Evolutionary conservation across 2,888 invertebrate genomes (phyloP).

Genomic region (Hydropsyche betteni): DNA sequence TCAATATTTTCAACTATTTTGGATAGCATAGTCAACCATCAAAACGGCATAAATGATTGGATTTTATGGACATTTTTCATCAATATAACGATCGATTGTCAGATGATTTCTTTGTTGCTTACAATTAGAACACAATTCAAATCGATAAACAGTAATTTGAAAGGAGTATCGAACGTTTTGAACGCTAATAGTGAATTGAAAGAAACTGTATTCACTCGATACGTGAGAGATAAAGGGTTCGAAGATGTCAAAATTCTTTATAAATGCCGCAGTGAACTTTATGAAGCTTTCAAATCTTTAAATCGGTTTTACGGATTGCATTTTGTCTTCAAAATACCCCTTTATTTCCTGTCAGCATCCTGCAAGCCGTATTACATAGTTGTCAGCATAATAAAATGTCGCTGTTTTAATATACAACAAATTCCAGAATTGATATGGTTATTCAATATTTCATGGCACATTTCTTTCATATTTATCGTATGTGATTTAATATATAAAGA

Average conservation of each 20-base stretch:
- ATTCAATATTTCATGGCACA: neutral
- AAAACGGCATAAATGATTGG: neutral
- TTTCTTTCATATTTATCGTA: neutral
- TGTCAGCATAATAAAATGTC: neutral
- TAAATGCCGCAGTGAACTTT: neutral
- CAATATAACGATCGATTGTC: neutral
- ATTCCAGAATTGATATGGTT: neutral
- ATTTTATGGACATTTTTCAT: neutral
- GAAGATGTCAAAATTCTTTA: neutral
- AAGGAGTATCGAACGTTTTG: neutral
- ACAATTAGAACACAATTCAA: neutral
- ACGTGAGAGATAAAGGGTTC: neutral
- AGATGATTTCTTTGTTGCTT: neutral
- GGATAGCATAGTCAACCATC: neutral
- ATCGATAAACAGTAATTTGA: neutral
- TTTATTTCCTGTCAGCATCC: slow-evolving; percentile 1
- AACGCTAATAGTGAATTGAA: too few relatives aligned
- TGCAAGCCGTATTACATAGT: neutral
- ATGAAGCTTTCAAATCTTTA: neutral
- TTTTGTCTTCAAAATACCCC: neutral
- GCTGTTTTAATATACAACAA: neutral
- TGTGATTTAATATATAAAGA: neutral
- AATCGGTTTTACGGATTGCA: slow-evolving; percentile 1
- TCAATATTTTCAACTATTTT: neutral
- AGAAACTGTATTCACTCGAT: too few relatives aligned